Base-by-base conservation (phyloP, 2,888 invertebrate genomes). In the Thereva nobilitata region DNA sequence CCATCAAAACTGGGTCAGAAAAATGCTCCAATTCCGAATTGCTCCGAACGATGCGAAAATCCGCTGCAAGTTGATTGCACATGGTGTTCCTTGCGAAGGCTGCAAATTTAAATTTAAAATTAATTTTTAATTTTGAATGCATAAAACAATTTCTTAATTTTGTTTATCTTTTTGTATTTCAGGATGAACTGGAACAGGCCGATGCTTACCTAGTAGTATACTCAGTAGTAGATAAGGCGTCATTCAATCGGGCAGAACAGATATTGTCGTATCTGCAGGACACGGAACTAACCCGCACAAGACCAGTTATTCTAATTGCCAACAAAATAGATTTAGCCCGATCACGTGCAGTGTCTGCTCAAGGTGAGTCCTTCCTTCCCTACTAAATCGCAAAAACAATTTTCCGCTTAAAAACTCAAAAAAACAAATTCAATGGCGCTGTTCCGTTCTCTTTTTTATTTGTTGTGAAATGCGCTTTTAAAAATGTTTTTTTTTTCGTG, bases 301-400 rank as follows among this genome's bases (percentile, higher is more conserved):
- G 91, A 72, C 92, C 95, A 0, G 89, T 91, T 49, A 89, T 97
- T 70, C 83, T 97, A 64, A 95, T 95, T 23, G 96, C 89, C 61
- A 97, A 96, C 82, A 97, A 97, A 84, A 92, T 95, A 71, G 96
- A 97, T 82, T 84, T 97, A 76, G 96, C 93, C 41, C 85, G 96
- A 73, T 92, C 93, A 77, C 86, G 95, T 77, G 89, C 91, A 37
- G 92, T 97, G 54, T 91, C 92, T 5, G 88, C 90, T 37, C 95
- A 96, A 86, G 96, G 96, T 96, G 82, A 80, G 76, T 69, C 9
- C 23, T 37, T 35, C 4, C 37, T 37, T 47, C 10, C 9, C 7
- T 9, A 42, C 9, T 42, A 23, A 23, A 23, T 23, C 23, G 23
- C 23, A 2, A 23, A 23, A 23, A 23, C 23, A 23, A 23, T 23